Conservation (phyloP, 2,797 vertebrate genomes). For the Chiroxiphia lanceolata region DNA sequence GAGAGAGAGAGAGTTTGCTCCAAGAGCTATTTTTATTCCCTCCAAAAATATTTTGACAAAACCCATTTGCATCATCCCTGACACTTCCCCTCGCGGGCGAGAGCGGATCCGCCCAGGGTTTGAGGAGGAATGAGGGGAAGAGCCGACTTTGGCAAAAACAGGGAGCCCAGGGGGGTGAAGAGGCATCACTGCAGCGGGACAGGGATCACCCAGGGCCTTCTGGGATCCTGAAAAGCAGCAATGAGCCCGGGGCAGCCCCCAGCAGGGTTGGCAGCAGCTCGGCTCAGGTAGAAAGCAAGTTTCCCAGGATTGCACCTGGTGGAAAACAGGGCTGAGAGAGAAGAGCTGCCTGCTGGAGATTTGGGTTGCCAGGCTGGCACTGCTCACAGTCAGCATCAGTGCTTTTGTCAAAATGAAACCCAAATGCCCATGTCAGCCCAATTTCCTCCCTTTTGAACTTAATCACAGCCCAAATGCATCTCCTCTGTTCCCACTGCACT, state of each 20-base stretch:
- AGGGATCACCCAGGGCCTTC: neutral
- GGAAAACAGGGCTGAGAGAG: neutral
- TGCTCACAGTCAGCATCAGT: neutral
- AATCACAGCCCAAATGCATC: neutral
- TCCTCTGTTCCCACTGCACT: neutral
- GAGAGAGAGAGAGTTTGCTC: neutral
- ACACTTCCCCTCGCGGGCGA: neutral
- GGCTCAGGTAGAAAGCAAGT: neutral
- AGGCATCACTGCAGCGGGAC: fast-evolving
- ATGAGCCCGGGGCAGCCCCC: neutral
- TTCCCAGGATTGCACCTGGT: neutral
- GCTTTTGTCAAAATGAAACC: neutral
- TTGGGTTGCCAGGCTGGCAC: neutral
- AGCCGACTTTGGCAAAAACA: neutral
- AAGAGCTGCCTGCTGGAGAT: neutral
- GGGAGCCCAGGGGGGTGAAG: neutral
- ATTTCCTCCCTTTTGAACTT: neutral
- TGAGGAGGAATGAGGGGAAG: neutral
- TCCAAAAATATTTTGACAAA: slow-evolving; percentile 15
- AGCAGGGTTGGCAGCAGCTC: neutral
- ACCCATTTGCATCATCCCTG: neutral
- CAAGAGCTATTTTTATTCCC: slow-evolving; percentile 18
- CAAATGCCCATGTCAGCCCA: neutral
- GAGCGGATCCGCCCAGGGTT: neutral
- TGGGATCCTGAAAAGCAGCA: neutral